These are phyloP conservation scores for Stenolophus ochropezus DNA, from an alignment of 2,888 invertebrate species.

Conservation along the genomic window DNA sequence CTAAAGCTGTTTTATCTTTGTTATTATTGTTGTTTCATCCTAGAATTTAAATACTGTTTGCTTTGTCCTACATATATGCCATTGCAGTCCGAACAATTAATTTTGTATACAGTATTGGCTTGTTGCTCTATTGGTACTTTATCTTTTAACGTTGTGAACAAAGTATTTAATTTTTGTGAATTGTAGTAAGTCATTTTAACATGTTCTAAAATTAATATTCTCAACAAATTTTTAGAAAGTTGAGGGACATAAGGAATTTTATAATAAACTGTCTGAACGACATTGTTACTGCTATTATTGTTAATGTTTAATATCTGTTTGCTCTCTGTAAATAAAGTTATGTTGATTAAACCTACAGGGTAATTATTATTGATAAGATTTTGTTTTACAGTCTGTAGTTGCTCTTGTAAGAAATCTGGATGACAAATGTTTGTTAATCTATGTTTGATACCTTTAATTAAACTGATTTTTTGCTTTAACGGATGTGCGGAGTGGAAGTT, in stretches of 20 bases:
- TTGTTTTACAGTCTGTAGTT: neutral
- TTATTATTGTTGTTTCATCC: neutral
- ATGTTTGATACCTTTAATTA: neutral
- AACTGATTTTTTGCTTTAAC: neutral
- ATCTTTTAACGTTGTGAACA: conserved; percentile 42
- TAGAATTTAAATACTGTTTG: neutral
- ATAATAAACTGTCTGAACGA: too few relatives aligned
- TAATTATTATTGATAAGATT: neutral
- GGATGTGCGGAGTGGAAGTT: neutral
- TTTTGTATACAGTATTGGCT: conserved; percentile 23
- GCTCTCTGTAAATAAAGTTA: neutral
- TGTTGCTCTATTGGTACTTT: conserved; percentile 6
- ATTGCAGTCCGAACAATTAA: conserved; percentile 17
- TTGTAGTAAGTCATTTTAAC: neutral
- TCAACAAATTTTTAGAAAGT: conserved; percentile 11
- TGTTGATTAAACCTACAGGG: neutral
- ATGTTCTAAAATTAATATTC: neutral
- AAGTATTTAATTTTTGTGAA: neutral
- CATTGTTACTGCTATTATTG: neutral
- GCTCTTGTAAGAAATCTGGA: neutral
- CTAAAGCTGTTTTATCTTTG: neutral
- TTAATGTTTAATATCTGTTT: neutral
- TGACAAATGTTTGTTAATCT: neutral
- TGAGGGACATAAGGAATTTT: conserved; percentile 9
- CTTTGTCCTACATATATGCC: neutral